phyloP scores from a whole-genome alignment of 2,113 vertebrate genomes.

The Centropristis striata region DNA sequence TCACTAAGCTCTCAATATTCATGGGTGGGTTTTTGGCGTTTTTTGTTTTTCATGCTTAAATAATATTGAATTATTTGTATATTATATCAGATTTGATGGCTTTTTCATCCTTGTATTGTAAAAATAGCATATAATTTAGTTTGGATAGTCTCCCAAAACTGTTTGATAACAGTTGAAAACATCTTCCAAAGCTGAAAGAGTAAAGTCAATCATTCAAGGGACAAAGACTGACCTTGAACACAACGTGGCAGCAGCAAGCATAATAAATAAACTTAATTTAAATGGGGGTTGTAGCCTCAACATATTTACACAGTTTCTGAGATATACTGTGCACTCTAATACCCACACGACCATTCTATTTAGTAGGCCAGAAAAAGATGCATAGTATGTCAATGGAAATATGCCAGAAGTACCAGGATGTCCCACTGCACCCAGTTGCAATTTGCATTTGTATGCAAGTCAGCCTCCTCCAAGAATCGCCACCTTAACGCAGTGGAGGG shows the following conservation, averaged over 20 bases:
- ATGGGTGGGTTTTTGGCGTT: neutral
- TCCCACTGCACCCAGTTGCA: no score
- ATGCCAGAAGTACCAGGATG: no score
- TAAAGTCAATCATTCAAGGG: neutral
- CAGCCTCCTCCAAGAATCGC: no score
- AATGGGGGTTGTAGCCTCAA: neutral
- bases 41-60: neutral
- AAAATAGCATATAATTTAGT: neutral
- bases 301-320: conserved; percentile 10
- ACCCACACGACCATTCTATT: no score
- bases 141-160: neutral
- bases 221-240: neutral
- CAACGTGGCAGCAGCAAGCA: conserved; percentile 13
- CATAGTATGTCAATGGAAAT: no score
- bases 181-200: neutral
- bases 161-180: no score
- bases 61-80: neutral
- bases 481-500: no score
- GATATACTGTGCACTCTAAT: neutral
- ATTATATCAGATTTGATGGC: neutral
- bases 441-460: no score
- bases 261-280: conserved; percentile 19
- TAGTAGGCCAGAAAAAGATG: no score
- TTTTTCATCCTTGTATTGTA: neutral
- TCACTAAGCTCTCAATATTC: neutral